Percentiles rank a stretch among this genome's conserved stretches.
Evolutionary conservation across 2,888 invertebrate genomes (phyloP).

Genomic region (Phorcus lineatus): DNA sequence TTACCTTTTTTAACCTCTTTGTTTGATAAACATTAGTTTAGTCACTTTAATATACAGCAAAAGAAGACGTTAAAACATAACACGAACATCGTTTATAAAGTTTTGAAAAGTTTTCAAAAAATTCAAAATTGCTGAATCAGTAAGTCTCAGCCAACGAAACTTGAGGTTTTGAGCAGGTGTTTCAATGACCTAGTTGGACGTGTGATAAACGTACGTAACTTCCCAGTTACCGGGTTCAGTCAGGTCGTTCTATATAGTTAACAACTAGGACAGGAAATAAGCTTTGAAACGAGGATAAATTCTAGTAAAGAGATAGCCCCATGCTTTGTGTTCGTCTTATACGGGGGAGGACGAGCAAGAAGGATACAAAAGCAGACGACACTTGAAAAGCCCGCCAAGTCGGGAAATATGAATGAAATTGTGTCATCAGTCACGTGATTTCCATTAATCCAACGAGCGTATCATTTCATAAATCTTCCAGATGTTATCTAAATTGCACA

Average conservation of each 20-base stretch:
- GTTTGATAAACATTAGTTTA: no score
- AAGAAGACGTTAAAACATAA: no score
- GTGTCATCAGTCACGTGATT: not conserved
- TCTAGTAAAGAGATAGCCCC: not conserved
- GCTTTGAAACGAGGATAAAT: not conserved
- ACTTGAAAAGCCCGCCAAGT: conserved; percentile 7
- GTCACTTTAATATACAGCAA: no score
- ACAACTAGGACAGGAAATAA: not conserved
- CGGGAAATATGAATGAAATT: not conserved
- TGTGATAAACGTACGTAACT: not conserved
- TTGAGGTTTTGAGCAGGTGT: not conserved
- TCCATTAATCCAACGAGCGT: not conserved
- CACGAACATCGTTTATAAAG: not conserved
- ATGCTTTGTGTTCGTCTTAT: not conserved
- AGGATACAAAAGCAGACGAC: not conserved
- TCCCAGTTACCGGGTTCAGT: not conserved
- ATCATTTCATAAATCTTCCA: not conserved
- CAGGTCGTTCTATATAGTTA: not conserved
- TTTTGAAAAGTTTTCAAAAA: not conserved
- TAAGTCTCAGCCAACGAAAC: not conserved
- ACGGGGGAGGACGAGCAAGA: not conserved
- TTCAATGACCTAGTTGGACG: not conserved
- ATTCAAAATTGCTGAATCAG: not conserved
- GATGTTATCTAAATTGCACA: not conserved
- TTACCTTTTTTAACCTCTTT: no score